Evolutionary conservation across 2,888 invertebrate genomes (phyloP).

Genomic region (Tupiocoris notatus): DNA sequence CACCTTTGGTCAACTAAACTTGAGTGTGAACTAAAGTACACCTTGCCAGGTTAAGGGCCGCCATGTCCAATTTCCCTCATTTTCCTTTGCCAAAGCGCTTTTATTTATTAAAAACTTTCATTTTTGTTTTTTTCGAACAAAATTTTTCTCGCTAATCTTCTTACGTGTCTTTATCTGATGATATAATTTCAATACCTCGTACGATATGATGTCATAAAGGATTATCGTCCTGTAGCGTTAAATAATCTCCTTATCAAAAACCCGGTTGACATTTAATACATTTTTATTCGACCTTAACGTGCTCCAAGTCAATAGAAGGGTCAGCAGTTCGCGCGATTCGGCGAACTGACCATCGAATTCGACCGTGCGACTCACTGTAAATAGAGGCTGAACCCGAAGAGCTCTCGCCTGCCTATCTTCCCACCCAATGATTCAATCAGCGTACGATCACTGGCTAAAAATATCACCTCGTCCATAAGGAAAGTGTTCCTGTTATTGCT

Average conservation of each 20-base stretch:
- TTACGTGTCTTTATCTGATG: too few relatives aligned
- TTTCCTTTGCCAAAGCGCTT: neutral
- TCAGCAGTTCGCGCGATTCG: neutral
- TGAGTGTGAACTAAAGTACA: too few relatives aligned
- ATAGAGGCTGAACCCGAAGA: neutral
- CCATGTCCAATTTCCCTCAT: neutral
- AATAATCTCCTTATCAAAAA: too few relatives aligned
- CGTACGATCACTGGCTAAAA: neutral
- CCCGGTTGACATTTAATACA: too few relatives aligned
- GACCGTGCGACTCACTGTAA: neutral
- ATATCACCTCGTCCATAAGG: neutral
- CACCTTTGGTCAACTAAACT: too few relatives aligned
- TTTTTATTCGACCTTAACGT: too few relatives aligned
- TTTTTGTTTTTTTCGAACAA: neutral
- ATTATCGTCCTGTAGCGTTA: too few relatives aligned
- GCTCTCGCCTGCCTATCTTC: neutral
- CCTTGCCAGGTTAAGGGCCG: neutral
- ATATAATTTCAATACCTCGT: too few relatives aligned
- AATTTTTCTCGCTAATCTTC: neutral
- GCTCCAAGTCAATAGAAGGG: too few relatives aligned
- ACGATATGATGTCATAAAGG: too few relatives aligned
- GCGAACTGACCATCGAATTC: neutral
- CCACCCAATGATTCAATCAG: neutral
- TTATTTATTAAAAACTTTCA: too few relatives aligned
- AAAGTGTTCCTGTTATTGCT: too few relatives aligned